Percentiles rank a stretch among this genome's conserved stretches.
Conservation (phyloP, 2,888 invertebrate species). For the Hymenopus coronatus region DNA sequence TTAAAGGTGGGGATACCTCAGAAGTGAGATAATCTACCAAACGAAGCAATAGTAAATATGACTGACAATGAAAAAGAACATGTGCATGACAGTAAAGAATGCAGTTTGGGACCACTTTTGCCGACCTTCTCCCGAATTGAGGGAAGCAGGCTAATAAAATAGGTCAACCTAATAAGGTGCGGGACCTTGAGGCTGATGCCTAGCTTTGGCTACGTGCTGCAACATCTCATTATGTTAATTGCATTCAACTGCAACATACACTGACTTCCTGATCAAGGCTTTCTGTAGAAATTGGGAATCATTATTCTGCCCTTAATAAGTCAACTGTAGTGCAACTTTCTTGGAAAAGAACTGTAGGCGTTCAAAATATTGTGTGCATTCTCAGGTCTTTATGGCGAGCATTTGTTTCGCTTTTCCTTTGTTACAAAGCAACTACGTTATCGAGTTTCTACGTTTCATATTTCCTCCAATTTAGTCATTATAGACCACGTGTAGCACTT, state of each 20-base stretch:
- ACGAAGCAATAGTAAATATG: neutral
- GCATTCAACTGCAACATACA: neutral
- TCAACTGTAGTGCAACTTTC: no score
- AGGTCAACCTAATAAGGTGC: neutral
- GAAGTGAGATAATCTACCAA: neutral
- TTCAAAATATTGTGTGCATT: no score
- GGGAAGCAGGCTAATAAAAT: neutral
- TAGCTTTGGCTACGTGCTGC: neutral
- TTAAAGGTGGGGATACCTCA: neutral
- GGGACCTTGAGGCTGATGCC: neutral
- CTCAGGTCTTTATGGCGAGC: no score
- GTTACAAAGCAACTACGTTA: no score
- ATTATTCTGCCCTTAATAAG: neutral
- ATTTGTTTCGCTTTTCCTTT: no score
- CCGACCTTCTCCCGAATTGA: neutral
- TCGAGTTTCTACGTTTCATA: no score
- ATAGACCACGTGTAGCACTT: no score
- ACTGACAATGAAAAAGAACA: neutral
- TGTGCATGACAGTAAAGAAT: neutral
- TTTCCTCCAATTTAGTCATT: no score
- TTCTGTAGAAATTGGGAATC: neutral
- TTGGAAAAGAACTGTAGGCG: no score
- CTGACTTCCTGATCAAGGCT: neutral
- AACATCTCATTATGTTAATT: neutral
- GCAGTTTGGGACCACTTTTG: neutral